Evolutionary conservation across 2,797 vertebrate species (phyloP).

Genomic region (Poecilia gillii): DNA sequence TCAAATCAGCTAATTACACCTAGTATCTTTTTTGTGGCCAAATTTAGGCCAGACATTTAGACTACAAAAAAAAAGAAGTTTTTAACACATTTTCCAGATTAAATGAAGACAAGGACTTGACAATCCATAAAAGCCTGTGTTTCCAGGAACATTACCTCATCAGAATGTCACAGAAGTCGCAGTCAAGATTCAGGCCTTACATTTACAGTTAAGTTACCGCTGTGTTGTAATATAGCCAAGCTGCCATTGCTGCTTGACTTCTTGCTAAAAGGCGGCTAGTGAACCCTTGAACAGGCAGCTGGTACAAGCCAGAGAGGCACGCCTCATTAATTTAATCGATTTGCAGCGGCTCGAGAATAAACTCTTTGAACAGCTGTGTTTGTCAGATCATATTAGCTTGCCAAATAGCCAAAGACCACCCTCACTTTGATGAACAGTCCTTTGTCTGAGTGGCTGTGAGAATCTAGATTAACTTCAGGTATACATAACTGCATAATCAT

Average conservation of each 20-base stretch:
- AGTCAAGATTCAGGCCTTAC: constrained; percentile 6
- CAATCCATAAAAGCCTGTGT: not conserved
- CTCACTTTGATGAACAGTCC: constrained; percentile 54
- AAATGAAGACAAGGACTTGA: not conserved
- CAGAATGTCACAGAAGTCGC: not conserved
- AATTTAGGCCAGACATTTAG: not conserved
- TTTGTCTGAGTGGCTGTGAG: constrained; percentile 17
- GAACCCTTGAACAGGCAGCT: constrained; percentile 73
- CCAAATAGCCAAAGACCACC: constrained; percentile 68
- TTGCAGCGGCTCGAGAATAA: constrained; percentile 78
- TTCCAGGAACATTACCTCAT: not conserved
- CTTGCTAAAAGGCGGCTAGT: constrained; percentile 74
- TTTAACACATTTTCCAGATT: not conserved
- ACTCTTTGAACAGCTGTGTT: constrained; percentile 83
- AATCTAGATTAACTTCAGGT: constrained; percentile 6
- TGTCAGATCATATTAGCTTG: constrained; percentile 77
- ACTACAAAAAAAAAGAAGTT: not conserved
- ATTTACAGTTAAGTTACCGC: not conserved
- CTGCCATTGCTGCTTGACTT: constrained; percentile 54
- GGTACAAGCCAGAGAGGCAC: constrained; percentile 72
- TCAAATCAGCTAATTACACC: not conserved
- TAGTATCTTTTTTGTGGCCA: not conserved
- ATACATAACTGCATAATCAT: constrained; percentile 29
- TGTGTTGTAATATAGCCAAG: constrained; percentile 35
- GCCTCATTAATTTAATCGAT: constrained; percentile 84